Evolutionary conservation across 2,113 vertebrate genomes (phyloP), one percentile per base, ranked within the genome.

Genomic region (Syrmaticus mikado): DNA sequence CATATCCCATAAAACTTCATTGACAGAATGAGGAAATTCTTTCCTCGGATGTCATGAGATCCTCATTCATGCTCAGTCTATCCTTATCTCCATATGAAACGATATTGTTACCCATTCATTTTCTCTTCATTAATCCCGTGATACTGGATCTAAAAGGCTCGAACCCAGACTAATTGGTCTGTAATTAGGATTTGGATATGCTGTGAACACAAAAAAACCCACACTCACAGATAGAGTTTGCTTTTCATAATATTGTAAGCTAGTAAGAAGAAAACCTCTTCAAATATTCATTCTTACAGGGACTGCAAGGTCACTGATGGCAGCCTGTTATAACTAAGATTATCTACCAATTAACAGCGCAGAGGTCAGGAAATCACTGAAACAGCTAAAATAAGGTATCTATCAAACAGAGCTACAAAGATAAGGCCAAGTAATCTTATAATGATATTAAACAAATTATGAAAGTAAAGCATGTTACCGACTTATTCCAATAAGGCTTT

Each of bases 1-100:
- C 95, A 97, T 85, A 97, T 97, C 98, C 98, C 98, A 97, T 97
- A 98, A 98, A 97, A 96, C 97, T 83, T 85, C 70, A 89, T 73
- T 85, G 96, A 94, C 93, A 95, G 94, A 97, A 97, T 85, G 82
- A 96, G 95, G 93, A 97, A 96, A 93, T 91, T 96, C 86, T 89
- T 95, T 93, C 90, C 94, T 97, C 89, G 96, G 78, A 82, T 9
- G 55, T 81, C 94, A 74, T 87, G 87, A 95, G 91, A 97, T 89
- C 93, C 95, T 97, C 97, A 98, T 99, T 99, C 97, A 99, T 89
- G 94, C 90, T 95, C 94, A 94, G 97, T 94, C 97, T 94, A 94
- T 97, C 97, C 98, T 98, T 98, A 98, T 98, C 98, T 98, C 98
- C 98, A 98, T 98, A 98, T 98, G 98, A 99, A 99, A 98, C 97